Percentiles rank a stretch among this genome's conserved stretches.
phyloP scores from a whole-genome alignment of 2,888 invertebrate genomes.

The Eulithis prunata region DNA sequence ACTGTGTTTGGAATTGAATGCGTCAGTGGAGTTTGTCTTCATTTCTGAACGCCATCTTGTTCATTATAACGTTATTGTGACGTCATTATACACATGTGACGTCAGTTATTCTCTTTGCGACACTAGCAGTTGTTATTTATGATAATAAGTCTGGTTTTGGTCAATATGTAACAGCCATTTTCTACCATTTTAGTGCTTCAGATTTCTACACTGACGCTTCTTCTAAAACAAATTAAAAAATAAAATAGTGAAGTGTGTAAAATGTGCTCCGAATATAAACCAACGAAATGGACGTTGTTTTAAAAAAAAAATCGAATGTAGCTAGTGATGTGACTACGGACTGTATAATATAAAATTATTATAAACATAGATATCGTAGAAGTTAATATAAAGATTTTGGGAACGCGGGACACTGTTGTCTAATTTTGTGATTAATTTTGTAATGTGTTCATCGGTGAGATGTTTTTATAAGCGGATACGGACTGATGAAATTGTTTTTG shows the following conservation, averaged over 20 bases:
- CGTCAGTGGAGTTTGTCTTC: slow-evolving; percentile 10
- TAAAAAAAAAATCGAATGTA: slow-evolving; percentile 54
- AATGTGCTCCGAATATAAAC: slow-evolving; percentile 52
- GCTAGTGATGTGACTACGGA: slow-evolving; percentile 60
- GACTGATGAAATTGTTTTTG: slow-evolving; percentile 34
- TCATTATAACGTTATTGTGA: neutral
- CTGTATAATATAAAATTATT: slow-evolving; percentile 68
- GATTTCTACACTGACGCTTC: slow-evolving; percentile 12
- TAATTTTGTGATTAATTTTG: slow-evolving; percentile 39
- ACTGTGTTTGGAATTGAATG: slow-evolving; percentile 5
- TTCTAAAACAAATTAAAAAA: slow-evolving; percentile 34
- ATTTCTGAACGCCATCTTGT: neutral
- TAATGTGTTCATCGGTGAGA: slow-evolving; percentile 37
- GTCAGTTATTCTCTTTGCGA: neutral
- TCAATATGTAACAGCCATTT: no score
- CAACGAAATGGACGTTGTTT: slow-evolving; percentile 68
- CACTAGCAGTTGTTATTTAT: neutral
- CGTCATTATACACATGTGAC: neutral
- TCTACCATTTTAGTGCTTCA: slow-evolving; percentile 1
- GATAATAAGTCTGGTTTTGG: neutral
- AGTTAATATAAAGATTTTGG: slow-evolving; percentile 51
- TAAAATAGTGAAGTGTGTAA: slow-evolving; percentile 36
- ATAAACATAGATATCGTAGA: slow-evolving; percentile 67
- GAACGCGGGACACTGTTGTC: slow-evolving; percentile 58
- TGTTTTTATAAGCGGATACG: slow-evolving; percentile 26